Percentiles rank a stretch among this genome's conserved stretches.
Conservation (phyloP, 2,113 vertebrate genomes). For the Barnardius zonarius region DNA sequence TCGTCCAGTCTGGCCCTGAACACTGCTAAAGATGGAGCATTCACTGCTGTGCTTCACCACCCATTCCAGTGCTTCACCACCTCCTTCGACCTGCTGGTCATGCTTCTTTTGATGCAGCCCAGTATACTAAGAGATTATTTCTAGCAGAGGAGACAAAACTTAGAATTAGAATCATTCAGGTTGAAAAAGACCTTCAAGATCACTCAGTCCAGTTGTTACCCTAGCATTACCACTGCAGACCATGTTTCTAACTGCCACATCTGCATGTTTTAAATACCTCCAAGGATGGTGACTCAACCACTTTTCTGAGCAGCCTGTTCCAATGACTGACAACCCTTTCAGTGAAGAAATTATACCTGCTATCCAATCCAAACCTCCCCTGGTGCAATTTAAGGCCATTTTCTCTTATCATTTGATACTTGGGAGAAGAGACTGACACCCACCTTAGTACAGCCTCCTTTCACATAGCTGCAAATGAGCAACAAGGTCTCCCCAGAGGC, state of each 20-base stretch:
- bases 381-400: background rate
- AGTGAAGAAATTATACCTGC: background rate
- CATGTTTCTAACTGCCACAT: background rate
- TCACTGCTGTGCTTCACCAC: too few species aligned
- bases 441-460: background rate
- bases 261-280: background rate
- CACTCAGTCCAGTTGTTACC: background rate
- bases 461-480: background rate
- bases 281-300: background rate
- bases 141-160: background rate
- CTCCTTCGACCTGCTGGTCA: background rate
- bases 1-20: background rate
- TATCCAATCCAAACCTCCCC: background rate
- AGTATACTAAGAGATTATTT: background rate
- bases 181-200: background rate
- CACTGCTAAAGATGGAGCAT: background rate
- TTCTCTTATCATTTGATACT: background rate
- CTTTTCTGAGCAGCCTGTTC: background rate
- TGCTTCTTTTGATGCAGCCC: background rate
- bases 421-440: background rate
- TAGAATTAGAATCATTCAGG: background rate
- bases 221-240: background rate
- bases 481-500: fast-evolving
- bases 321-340: background rate
- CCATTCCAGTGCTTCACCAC: background rate